Percentiles rank a stretch among this genome's conserved stretches.
phyloP scores from a whole-genome alignment of 92 coral and sea anemone genomes.

The Zoanthus sansibaricus region DNA sequence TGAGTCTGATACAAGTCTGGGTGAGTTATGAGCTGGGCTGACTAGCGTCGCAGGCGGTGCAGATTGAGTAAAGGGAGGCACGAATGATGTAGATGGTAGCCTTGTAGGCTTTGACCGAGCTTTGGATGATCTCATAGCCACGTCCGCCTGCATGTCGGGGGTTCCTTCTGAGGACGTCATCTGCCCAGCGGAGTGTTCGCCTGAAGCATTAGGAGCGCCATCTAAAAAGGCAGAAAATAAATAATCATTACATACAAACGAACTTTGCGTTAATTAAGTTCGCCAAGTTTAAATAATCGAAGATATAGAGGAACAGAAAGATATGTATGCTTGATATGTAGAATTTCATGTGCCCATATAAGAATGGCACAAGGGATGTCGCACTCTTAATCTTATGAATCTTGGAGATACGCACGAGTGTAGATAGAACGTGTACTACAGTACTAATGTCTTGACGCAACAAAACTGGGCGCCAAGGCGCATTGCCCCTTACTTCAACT shows the following conservation, averaged over 20 bases:
- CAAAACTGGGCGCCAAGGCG: too few species aligned
- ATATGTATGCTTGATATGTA: too few species aligned
- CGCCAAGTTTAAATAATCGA: too few species aligned
- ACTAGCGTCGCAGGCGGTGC: slow-evolving; percentile 69
- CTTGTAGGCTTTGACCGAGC: slow-evolving; percentile 42
- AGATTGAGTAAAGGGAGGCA: slow-evolving; percentile 63
- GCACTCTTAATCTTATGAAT: too few species aligned
- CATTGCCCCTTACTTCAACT: too few species aligned
- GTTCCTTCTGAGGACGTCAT: slow-evolving; percentile 13
- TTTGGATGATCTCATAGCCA: slow-evolving; percentile 22
- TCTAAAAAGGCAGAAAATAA: neutral
- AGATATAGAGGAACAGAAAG: too few species aligned
- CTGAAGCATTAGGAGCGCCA: slow-evolving; percentile 16
- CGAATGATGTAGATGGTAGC: slow-evolving; percentile 53
- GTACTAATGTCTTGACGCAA: too few species aligned
- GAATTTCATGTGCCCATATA: too few species aligned
- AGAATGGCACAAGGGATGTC: too few species aligned
- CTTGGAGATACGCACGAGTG: too few species aligned
- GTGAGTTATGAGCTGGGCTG: slow-evolving; percentile 78
- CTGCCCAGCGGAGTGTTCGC: slow-evolving; percentile 9
- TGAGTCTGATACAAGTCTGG: slow-evolving; percentile 83
- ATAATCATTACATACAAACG: neutral
- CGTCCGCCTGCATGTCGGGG: neutral
- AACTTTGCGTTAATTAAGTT: neutral
- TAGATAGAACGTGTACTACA: too few species aligned